A percentile compares a stretch with the other conserved stretches of the same genome.
phyloP scores from a whole-genome alignment of 2,113 vertebrate genomes.

The Baryphthengus martii region DNA sequence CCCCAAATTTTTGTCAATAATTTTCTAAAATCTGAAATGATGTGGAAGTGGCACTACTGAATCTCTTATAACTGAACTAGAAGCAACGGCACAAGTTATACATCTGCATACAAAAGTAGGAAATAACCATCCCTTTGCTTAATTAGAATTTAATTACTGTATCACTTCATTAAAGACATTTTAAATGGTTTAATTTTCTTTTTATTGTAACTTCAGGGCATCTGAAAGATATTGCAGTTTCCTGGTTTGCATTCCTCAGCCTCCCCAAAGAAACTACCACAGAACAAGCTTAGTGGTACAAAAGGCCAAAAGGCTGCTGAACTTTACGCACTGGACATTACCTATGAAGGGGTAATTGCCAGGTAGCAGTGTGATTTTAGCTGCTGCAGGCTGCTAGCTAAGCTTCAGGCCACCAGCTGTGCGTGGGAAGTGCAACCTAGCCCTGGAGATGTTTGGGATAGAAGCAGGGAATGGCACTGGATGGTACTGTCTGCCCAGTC shows the following conservation, averaged over 20 bases:
- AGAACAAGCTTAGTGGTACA: background rate
- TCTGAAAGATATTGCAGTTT: background rate
- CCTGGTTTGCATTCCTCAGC: background rate
- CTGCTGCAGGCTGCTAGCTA: background rate
- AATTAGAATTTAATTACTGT: slow-evolving; percentile 14
- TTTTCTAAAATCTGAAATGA: background rate
- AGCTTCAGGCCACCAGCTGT: background rate
- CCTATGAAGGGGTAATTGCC: background rate
- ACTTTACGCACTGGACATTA: background rate
- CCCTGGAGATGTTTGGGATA: background rate
- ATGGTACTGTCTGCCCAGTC: background rate
- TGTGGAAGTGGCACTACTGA: background rate
- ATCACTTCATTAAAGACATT: background rate
- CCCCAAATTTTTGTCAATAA: background rate
- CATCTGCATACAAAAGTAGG: background rate
- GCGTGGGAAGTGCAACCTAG: background rate
- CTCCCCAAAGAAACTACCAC: background rate
- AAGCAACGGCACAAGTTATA: background rate
- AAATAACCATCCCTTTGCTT: background rate
- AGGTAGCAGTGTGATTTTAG: background rate
- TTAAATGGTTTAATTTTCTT: background rate
- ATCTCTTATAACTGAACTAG: background rate
- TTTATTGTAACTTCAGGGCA: background rate
- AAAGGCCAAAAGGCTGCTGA: background rate
- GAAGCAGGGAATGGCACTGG: background rate